Percentiles rank a stretch among this genome's conserved stretches.
phyloP scores from a whole-genome alignment of 1,140 invertebrate species.

The Cyclargus thomasi region DNA sequence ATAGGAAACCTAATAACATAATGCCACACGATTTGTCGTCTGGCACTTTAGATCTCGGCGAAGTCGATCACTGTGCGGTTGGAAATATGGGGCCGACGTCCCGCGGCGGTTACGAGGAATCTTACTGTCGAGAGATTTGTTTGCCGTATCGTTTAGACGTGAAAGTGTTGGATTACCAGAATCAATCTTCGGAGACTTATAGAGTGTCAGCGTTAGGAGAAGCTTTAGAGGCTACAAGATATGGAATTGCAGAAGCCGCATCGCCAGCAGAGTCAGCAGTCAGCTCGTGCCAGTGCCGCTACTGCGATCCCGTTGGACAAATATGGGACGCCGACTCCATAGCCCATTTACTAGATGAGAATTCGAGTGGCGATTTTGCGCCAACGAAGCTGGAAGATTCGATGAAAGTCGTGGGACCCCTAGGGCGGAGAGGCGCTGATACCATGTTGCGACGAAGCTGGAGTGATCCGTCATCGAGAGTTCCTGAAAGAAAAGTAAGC shows the following conservation, averaged over 20 bases:
- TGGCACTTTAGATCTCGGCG: conserved; percentile 48
- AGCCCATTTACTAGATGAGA: conserved; percentile 59
- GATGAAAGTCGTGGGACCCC: conserved; percentile 66
- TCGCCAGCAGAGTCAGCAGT: conserved; percentile 68
- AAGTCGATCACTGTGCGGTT: conserved; percentile 54
- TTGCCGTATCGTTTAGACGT: conserved; percentile 60
- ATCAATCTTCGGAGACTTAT: conserved; percentile 56
- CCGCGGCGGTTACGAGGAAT: conserved; percentile 61
- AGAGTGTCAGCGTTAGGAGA: conserved; percentile 62
- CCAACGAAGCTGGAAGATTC: conserved; percentile 67
- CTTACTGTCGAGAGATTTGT: conserved; percentile 59
- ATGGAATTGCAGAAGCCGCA: conserved; percentile 56
- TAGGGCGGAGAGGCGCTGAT: conserved; percentile 55
- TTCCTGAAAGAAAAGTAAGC: conserved; percentile 52
- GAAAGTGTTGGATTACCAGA: conserved; percentile 63
- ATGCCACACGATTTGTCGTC: conserved; percentile 58
- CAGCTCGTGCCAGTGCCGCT: conserved; percentile 84
- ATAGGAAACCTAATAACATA: conserved; percentile 81
- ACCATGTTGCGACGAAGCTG: conserved; percentile 77
- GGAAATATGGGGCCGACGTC: conserved; percentile 44
- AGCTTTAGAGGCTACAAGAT: conserved; percentile 67
- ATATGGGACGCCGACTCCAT: conserved; percentile 83
- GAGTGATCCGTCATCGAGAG: conserved; percentile 76
- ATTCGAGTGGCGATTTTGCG: conserved; percentile 65
- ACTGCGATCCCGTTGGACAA: conserved; percentile 85